Evolutionary conservation across 92 coral and sea anemone genomes (phyloP).

Genomic region (Epizoanthus rinbou): DNA sequence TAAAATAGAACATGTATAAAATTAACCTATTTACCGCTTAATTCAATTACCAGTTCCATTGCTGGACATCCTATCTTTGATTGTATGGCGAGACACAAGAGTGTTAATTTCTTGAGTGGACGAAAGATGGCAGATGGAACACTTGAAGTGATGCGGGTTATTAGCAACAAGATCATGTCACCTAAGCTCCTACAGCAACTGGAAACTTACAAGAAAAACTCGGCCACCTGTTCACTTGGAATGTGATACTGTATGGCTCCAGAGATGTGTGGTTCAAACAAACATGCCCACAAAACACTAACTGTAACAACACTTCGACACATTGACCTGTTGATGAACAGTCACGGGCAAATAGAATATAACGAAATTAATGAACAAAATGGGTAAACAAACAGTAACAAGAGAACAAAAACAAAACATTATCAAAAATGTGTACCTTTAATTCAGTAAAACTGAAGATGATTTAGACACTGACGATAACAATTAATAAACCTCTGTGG

Average conservation of each 20-base stretch:
- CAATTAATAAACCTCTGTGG: too few species aligned
- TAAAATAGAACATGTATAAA: neutral
- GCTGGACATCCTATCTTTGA: slow-evolving; percentile 40
- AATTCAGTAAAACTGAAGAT: too few species aligned
- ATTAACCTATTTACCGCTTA: neutral
- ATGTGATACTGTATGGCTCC: neutral
- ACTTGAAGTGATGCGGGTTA: slow-evolving; percentile 35
- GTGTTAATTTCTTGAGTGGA: slow-evolving; percentile 15
- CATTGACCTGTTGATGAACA: too few species aligned
- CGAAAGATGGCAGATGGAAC: slow-evolving; percentile 27
- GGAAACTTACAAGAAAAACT: slow-evolving; percentile 12
- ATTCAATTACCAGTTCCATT: slow-evolving; percentile 14
- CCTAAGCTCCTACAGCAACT: slow-evolving; percentile 8
- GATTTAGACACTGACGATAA: too few species aligned
- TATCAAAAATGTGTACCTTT: too few species aligned
- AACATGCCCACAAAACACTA: too few species aligned
- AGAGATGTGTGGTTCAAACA: too few species aligned
- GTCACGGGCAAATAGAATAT: too few species aligned
- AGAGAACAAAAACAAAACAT: too few species aligned
- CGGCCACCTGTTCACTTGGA: slow-evolving; percentile 12
- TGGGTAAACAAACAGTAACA: too few species aligned
- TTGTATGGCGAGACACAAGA: slow-evolving; percentile 33
- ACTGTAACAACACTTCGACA: too few species aligned
- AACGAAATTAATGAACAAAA: too few species aligned
- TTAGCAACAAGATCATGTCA: slow-evolving; percentile 19